A percentile compares a stretch with the other conserved stretches of the same genome.
Evolutionary conservation across 1,140 invertebrate species (phyloP).

Genomic region (Batillaria attramentaria): DNA sequence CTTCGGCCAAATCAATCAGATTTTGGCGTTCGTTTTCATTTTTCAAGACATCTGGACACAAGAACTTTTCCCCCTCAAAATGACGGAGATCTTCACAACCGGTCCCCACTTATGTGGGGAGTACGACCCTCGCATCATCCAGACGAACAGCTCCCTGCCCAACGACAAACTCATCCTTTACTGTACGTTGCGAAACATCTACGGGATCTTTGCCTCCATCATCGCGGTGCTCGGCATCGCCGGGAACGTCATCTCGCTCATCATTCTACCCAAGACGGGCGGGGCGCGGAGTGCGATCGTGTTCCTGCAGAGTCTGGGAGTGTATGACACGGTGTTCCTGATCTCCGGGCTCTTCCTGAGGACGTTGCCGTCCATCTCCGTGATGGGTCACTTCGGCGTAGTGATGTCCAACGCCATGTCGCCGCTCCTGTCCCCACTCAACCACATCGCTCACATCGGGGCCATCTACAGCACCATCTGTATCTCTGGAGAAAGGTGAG

Average conservation of each 20-base stretch:
- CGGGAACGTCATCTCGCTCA: constrained; percentile 27
- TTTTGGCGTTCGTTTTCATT: neutral
- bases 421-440: constrained; percentile 25
- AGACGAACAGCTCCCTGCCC: neutral
- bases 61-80: neutral
- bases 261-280: constrained; percentile 35
- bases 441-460: constrained; percentile 28
- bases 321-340: constrained; percentile 36
- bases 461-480: constrained; percentile 35
- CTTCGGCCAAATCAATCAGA: neutral
- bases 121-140: constrained; percentile 25
- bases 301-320: constrained; percentile 29
- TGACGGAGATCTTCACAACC: constrained; percentile 35
- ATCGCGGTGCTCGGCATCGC: constrained; percentile 27
- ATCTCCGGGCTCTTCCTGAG: constrained; percentile 21
- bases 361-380: constrained; percentile 24
- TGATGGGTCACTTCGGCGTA: constrained; percentile 25
- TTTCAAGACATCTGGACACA: neutral
- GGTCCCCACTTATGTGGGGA: constrained; percentile 28
- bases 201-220: constrained; percentile 28
- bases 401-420: constrained; percentile 33
- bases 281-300: constrained; percentile 28
- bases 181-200: constrained; percentile 35
- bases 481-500: constrained; percentile 35
- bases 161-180: constrained; percentile 12